Conservation (phyloP, 2,888 invertebrate species). For the Quadroppia sp. region DNA sequence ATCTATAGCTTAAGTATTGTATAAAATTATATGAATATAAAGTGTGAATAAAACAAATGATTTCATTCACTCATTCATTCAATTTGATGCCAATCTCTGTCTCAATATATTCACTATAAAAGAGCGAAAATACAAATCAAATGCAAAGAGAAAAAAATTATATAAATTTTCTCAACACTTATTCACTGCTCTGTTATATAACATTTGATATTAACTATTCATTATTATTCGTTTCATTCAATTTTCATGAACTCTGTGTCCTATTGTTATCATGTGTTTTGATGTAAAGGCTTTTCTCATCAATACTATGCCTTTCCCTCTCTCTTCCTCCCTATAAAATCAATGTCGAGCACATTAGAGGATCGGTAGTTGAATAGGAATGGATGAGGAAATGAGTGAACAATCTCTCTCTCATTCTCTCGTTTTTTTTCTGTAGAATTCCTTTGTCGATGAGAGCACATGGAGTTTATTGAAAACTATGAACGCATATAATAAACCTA, state of each 20-base stretch:
- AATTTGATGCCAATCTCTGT: background rate
- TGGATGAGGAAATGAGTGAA: conserved; percentile 19
- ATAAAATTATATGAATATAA: background rate
- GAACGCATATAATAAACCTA: background rate
- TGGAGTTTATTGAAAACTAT: background rate
- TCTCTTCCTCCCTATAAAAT: background rate
- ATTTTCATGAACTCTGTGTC: background rate
- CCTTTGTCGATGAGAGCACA: no score
- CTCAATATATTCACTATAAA: background rate
- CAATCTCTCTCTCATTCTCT: background rate
- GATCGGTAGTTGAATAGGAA: background rate
- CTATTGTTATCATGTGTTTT: no score
- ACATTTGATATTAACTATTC: no score
- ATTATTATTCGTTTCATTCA: conserved; percentile 11
- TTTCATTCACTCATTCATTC: background rate
- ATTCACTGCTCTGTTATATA: background rate
- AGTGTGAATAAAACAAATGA: conserved; percentile 6
- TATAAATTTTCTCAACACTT: no score
- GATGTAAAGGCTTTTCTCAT: no score
- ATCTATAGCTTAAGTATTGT: background rate
- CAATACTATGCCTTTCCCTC: background rate
- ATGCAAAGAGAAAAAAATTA: conserved; percentile 2
- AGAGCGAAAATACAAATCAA: background rate
- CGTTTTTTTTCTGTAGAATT: no score
- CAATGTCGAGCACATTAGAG: conserved; percentile 1